Evolutionary conservation across 1,140 invertebrate species (phyloP).

Genomic region (Thalassaphorura encarpata): DNA sequence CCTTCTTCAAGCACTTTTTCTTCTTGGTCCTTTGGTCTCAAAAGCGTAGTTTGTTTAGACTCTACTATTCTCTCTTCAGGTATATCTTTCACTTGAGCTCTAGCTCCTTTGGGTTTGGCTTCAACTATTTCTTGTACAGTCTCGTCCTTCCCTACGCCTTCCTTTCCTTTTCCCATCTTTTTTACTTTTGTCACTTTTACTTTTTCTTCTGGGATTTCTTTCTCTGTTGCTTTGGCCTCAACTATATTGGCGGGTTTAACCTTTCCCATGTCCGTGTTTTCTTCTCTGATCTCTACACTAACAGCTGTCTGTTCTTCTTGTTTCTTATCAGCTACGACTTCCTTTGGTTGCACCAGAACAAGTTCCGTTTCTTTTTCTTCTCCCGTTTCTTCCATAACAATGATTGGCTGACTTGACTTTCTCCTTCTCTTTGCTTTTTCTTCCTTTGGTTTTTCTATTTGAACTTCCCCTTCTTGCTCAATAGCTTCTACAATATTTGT

Average conservation of each 20-base stretch:
- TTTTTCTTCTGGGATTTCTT: constrained; percentile 4
- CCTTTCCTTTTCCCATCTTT: neutral
- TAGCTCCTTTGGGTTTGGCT: neutral
- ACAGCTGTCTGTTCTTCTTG: neutral
- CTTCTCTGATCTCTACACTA: neutral
- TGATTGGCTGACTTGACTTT: no score
- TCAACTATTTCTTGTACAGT: neutral
- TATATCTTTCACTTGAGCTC: neutral
- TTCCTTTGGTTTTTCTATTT: no score
- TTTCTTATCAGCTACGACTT: no score
- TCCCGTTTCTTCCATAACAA: no score
- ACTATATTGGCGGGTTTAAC: neutral
- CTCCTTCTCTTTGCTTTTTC: no score
- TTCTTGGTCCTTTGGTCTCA: constrained; percentile 2
- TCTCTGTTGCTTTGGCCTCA: constrained; percentile 2
- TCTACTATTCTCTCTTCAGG: neutral
- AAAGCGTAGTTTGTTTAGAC: neutral
- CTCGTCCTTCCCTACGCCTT: constrained; percentile 2
- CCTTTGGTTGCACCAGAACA: no score
- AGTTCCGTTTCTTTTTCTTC: no score
- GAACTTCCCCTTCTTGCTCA: no score
- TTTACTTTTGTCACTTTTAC: neutral
- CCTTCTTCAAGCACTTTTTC: constrained; percentile 4
- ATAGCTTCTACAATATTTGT: no score
- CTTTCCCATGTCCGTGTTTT: neutral